Evolutionary conservation across 1,140 invertebrate species (phyloP).

Genomic region (Lasaia peninsularis): DNA sequence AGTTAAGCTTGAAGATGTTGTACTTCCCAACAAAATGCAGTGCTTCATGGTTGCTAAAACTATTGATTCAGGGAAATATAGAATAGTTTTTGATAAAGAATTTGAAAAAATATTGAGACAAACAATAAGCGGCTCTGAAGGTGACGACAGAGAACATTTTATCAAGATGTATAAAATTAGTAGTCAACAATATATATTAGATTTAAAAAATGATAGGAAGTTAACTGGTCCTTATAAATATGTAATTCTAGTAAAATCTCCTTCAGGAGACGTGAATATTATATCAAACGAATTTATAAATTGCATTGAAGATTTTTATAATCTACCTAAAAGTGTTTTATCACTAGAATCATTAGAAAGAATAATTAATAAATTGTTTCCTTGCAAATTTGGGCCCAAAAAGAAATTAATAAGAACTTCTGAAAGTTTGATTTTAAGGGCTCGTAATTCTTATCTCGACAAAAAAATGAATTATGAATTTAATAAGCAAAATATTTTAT

Average conservation of each 20-base stretch:
- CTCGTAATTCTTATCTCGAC: slow-evolving; percentile 38
- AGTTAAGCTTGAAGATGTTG: slow-evolving; percentile 13
- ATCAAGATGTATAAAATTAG: slow-evolving; percentile 32
- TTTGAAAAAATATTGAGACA: slow-evolving; percentile 41
- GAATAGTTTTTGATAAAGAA: slow-evolving; percentile 52
- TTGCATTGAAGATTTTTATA: background rate
- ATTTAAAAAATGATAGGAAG: slow-evolving; percentile 27
- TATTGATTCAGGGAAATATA: slow-evolving; percentile 41
- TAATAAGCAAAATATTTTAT: slow-evolving; percentile 21
- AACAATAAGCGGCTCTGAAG: slow-evolving; percentile 32
- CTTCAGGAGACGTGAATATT: slow-evolving; percentile 47
- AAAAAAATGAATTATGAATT: slow-evolving; percentile 29
- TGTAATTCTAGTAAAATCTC: slow-evolving; percentile 39
- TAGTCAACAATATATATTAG: slow-evolving; percentile 32
- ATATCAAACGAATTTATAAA: slow-evolving; percentile 23
- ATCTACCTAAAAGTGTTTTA: slow-evolving; percentile 11
- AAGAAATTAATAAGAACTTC: slow-evolving; percentile 18
- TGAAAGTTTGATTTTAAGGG: slow-evolving; percentile 17
- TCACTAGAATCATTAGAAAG: slow-evolving; percentile 25
- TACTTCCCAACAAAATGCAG: background rate
- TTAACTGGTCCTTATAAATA: slow-evolving; percentile 19
- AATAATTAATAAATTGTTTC: slow-evolving; percentile 23
- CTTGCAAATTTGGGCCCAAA: slow-evolving; percentile 17
- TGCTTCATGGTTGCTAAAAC: slow-evolving; percentile 23
- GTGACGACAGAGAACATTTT: slow-evolving; percentile 26